Conservation (phyloP, 2,797 vertebrate genomes). For the Pseudomugil tenellus region DNA sequence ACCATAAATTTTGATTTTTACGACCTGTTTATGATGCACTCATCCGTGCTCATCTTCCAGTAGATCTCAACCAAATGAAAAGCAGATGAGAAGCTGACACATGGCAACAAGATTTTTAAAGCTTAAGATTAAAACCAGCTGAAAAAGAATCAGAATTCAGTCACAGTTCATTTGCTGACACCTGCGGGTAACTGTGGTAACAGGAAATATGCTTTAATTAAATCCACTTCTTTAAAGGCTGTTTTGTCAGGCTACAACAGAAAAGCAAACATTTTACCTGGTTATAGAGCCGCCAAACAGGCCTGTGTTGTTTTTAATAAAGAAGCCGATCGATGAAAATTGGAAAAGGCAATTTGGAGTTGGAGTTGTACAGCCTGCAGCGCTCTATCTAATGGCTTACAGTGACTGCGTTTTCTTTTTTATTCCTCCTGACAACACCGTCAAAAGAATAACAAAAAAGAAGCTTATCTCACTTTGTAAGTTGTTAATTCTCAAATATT, state of each 20-base stretch:
- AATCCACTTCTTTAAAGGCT: neutral
- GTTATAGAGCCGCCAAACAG: slow-evolving; percentile 3
- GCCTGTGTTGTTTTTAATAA: slow-evolving; percentile 10
- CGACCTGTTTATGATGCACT: neutral
- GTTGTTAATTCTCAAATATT: no score
- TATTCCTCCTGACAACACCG: neutral
- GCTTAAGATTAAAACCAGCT: neutral
- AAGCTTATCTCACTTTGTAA: no score
- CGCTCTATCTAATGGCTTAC: neutral
- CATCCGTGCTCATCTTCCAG: neutral
- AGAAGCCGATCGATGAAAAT: slow-evolving; percentile 15
- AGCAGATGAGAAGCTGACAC: neutral
- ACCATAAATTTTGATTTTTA: neutral
- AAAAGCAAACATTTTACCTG: neutral
- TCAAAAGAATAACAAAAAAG: neutral
- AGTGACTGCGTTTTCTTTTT: neutral
- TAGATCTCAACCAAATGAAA: neutral
- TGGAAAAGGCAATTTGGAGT: slow-evolving; percentile 4
- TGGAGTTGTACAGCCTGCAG: slow-evolving; percentile 1
- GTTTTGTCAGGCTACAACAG: slow-evolving; percentile 2
- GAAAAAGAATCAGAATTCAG: neutral
- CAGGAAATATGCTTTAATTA: neutral
- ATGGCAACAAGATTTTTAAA: neutral
- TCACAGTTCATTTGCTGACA: neutral
- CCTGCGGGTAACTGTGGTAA: neutral